Evolutionary conservation across 2,888 invertebrate genomes (phyloP).

Genomic region (Agapostemon virescens): DNA sequence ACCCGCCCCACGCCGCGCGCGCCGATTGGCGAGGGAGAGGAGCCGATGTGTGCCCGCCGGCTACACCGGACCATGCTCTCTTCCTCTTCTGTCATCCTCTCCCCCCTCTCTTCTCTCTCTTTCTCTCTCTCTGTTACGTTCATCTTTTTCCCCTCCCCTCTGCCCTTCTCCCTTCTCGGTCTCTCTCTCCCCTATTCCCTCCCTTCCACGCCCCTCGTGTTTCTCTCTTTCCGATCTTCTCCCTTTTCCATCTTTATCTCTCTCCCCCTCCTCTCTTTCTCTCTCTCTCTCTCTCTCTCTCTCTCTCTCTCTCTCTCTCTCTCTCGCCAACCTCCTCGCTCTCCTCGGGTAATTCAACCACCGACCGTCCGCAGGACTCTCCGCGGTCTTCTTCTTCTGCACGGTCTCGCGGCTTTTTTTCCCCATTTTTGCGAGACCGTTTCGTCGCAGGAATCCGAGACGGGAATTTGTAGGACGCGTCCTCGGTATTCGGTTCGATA

Average conservation of each 20-base stretch:
- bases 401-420: neutral
- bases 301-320: constrained; percentile 12
- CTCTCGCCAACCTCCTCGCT: neutral
- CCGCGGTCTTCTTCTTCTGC: neutral
- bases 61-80: constrained; percentile 68
- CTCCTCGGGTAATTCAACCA: neutral
- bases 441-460: neutral
- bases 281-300: constrained; percentile 12
- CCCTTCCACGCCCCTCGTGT: constrained; percentile 14
- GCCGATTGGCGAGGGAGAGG: constrained; percentile 76
- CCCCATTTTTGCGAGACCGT: neutral
- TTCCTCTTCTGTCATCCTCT: constrained; percentile 51
- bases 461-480: constrained; percentile 11
- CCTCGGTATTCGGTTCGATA: constrained; percentile 5
- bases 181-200: constrained; percentile 13
- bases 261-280: constrained; percentile 18
- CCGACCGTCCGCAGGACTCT: neutral
- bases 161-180: constrained; percentile 32
- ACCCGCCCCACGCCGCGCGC: constrained; percentile 81
- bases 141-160: constrained; percentile 19
- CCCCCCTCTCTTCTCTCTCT: constrained; percentile 47
- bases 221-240: constrained; percentile 8
- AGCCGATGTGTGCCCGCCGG: constrained; percentile 69
- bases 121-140: constrained; percentile 36
- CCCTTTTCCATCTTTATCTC: constrained; percentile 21